A percentile compares a stretch with the other conserved stretches of the same genome.
Conservation (phyloP, 2,888 invertebrate species). For the Ecliptopera silaceata region DNA sequence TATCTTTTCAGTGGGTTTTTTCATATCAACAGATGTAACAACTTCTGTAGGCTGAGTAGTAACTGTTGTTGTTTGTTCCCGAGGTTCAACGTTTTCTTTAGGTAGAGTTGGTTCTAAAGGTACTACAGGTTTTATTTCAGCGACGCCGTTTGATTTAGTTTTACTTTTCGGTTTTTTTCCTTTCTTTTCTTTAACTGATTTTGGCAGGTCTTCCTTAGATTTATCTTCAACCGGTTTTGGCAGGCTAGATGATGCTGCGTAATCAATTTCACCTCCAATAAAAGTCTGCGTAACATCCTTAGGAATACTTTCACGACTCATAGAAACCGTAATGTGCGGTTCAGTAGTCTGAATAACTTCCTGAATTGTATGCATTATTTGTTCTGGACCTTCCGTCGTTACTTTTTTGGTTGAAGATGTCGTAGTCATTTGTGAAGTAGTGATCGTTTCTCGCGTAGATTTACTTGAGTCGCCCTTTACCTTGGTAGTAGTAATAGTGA, state of each 20-base stretch:
- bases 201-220: slow-evolving; percentile 2
- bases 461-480: slow-evolving; percentile 13
- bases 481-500: slow-evolving; percentile 23
- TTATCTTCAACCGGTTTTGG: slow-evolving; percentile 18
- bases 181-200: slow-evolving; percentile 4
- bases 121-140: background rate
- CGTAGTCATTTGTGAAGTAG: slow-evolving; percentile 28
- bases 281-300: slow-evolving; percentile 38
- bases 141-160: slow-evolving; percentile 2
- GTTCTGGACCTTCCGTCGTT: slow-evolving; percentile 21
- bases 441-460: slow-evolving; percentile 25
- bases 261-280: slow-evolving; percentile 45
- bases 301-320: slow-evolving; percentile 10
- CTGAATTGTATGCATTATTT: slow-evolving; percentile 36
- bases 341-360: slow-evolving; percentile 35
- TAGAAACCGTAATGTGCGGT: slow-evolving; percentile 30
- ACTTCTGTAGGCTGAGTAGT: slow-evolving; percentile 9
- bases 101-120: background rate
- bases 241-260: slow-evolving; percentile 29
- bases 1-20: background rate
- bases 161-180: slow-evolving; percentile 3
- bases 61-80: background rate
- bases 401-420: slow-evolving; percentile 19
- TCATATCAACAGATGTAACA: background rate
- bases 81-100: background rate